Evolutionary conservation across 1,140 invertebrate genomes (phyloP).

Genomic region (Drosophila pseudoobscura): DNA sequence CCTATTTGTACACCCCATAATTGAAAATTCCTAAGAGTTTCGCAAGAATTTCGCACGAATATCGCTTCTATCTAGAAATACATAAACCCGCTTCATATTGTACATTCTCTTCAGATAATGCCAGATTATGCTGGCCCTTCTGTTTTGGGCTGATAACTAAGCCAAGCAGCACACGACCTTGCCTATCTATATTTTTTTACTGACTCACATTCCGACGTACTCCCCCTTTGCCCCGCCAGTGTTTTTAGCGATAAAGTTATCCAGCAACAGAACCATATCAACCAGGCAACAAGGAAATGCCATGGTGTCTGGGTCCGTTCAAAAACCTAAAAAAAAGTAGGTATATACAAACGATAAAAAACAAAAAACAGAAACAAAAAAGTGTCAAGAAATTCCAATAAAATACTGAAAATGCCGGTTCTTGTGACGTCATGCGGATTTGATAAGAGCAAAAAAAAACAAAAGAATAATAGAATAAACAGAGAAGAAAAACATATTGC

Average conservation of each 20-base stretch:
- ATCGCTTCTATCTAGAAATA: too few species aligned
- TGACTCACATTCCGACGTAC: constrained; percentile 1
- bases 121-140: neutral
- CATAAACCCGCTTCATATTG: neutral
- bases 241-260: constrained; percentile 18
- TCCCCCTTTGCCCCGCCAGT: neutral
- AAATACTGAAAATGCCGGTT: constrained; percentile 33
- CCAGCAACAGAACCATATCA: constrained; percentile 15
- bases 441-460: constrained; percentile 38
- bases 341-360: constrained; percentile 30
- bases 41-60: too few species aligned
- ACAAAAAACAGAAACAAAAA: constrained; percentile 17
- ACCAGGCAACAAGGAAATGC: constrained; percentile 10
- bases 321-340: constrained; percentile 13
- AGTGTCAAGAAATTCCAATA: constrained; percentile 36
- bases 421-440: constrained; percentile 52
- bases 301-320: constrained; percentile 44
- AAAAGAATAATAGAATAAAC: constrained; percentile 10
- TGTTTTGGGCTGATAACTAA: constrained; percentile 18
- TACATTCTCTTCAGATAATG: neutral
- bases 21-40: too few species aligned
- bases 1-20: too few species aligned
- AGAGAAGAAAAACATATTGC: constrained; percentile 57
- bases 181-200: constrained; percentile 22
- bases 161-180: constrained; percentile 26